A percentile compares a stretch with the other conserved stretches of the same genome.
These are phyloP conservation scores for Calypte anna DNA, from an alignment of 2,113 vertebrate genomes.

Conservation along the genomic window DNA sequence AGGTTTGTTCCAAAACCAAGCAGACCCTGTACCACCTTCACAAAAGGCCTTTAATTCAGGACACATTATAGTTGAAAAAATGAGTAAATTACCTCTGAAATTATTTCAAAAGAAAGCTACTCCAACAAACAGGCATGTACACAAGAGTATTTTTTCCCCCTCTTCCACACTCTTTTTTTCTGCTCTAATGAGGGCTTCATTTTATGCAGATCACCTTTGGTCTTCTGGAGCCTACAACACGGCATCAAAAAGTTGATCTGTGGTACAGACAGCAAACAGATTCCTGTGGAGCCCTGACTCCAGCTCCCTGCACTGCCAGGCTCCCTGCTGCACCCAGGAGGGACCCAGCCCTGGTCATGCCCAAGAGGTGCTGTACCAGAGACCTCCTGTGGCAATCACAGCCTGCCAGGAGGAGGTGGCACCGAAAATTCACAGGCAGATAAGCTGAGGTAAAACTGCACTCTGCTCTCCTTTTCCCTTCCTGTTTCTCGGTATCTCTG, in stretches of 20 bases:
- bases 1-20: not conserved
- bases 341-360: not conserved
- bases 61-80: not conserved
- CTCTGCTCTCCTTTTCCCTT: accelerated
- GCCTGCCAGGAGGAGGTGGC: not conserved
- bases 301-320: not conserved
- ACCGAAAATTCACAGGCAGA: not conserved
- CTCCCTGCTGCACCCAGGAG: accelerated
- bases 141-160: not conserved
- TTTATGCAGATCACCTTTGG: not conserved
- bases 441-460: accelerated
- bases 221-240: not conserved
- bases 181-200: not conserved
- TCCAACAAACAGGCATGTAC: not conserved
- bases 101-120: not conserved
- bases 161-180: accelerated
- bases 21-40: not conserved
- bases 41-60: not conserved
- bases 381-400: not conserved
- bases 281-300: accelerated
- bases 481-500: not conserved
- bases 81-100: not conserved
- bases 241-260: not conserved
- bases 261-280: not conserved
- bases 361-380: not conserved